Evolutionary conservation across 2,113 vertebrate species (phyloP), one percentile per base, ranked within the genome.

Genomic region (Morone chrysops): DNA sequence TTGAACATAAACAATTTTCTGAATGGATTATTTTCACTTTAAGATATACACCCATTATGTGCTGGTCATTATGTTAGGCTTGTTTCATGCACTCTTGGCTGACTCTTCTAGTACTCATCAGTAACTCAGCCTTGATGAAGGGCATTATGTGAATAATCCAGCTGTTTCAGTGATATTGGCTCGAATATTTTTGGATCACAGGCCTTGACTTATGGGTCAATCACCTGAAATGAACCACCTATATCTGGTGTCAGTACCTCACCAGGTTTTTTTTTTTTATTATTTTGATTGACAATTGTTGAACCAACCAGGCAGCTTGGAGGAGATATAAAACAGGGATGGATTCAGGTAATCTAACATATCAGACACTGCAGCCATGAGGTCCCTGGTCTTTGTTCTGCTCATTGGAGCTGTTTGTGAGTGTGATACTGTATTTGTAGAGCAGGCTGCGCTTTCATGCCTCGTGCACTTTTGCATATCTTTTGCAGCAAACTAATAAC

Each of bases 391-490:
- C 48, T 91, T 96, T 0, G 36, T 94, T 92, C 91, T 95, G 92
- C 93, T 95, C 82, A 84, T 94, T 20, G 92, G 93, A 88, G 93
- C 92, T 70, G 92, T 90, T 14, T 94, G 95, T 95, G 60, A 93
- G 94, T 84, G 31, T 31, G 31, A 31, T 31, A 31, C 31, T 31
- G 31, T 31, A 31, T 31, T 31, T 31, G 31, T 31, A 31, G 59
- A 11, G 47, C 31, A 18, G 45, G 4, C 1, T 16, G n/a, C n/a
- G 31, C 10, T 50, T 18, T 7, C 8, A 45, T 59, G 54, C 70
- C 31, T 20, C 1, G 6, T 5, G 17, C 4, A 38, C 31, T 10
- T 50, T 16, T 22, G 2, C 61, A 6, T 50, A 61, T 5, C 36
- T n/a, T 40, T 13, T 22, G 8, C 12, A 50, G 70, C 13, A 57